Evolutionary conservation across 2,797 vertebrate genomes (phyloP), one percentile per base, ranked within the genome.

Genomic region (Hoplostethus atlanticus): DNA sequence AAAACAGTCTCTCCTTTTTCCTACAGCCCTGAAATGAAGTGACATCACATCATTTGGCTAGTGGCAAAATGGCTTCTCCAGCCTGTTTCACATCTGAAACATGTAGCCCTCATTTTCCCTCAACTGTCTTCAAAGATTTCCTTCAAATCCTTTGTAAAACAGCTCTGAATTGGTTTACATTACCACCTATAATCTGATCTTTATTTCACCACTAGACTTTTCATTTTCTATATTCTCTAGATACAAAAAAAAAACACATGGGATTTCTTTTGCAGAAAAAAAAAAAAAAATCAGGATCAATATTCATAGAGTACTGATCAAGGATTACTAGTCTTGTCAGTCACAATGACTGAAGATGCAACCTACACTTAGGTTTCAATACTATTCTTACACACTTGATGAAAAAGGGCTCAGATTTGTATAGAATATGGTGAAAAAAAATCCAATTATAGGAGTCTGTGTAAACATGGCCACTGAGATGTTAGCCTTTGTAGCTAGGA

Each of bases 41-140:
- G 85, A 90, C 85, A 91, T 88, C 89, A 90, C 84, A 76, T 87
- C 80, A 63, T 91, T 91, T 90, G 87, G 90, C 89, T 87, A 71
- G 87, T 80, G 90, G 88, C 87, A 85, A 87, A 87, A 87, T 68
- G 52, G 83, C 80, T 79, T 76, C 87, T 81, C 66, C 76, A 58
- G 81, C 68, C 71, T 2, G 71, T 71, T 79, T 77, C 65, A 52
- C 6, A 52, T 62, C 47, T 46, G 71, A 78, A 78, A 71, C 77
- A 6, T 0, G 13, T 56, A 77, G 82, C 77, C 62, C 66, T 63
- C 62, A 1, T 71, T 28, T 36, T 83, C 78, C 57, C 70, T 83
- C 2, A 56, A 68, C 62, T 71, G 36, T 75, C 11, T 59, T 34
- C 13, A 8, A 56, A 34, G 13, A 31, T 55, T n/a, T 68, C 66